Conservation (phyloP, 2,797 vertebrate genomes). For the Geotrypetes seraphini region DNA sequence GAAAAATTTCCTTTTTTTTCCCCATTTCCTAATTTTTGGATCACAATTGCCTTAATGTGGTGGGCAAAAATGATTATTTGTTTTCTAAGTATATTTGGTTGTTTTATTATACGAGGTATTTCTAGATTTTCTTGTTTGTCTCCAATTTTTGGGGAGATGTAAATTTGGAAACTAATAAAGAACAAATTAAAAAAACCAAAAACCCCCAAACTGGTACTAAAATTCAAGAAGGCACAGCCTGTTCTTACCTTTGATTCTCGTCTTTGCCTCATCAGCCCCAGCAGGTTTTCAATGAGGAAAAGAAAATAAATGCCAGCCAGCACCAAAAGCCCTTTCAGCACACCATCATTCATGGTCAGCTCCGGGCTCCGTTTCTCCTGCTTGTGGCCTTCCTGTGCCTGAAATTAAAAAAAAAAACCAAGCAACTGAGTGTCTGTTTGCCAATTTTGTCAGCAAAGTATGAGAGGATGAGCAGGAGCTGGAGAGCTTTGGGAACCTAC, state of each 20-base stretch:
- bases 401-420: constrained; percentile 1
- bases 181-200: too few relatives aligned
- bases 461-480: rapidly evolving
- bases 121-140: too few relatives aligned
- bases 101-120: too few relatives aligned
- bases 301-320: constrained; percentile 64
- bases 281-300: constrained; percentile 56
- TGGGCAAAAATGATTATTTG: too few relatives aligned
- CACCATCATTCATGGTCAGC: constrained; percentile 7
- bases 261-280: constrained; percentile 36
- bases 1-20: too few relatives aligned
- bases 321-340: constrained; percentile 52
- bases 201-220: too few relatives aligned
- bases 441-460: neutral
- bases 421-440: neutral
- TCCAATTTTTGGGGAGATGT: too few relatives aligned
- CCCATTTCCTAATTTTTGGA: too few relatives aligned
- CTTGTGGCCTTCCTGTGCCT: constrained; percentile 34
- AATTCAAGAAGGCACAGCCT: too few relatives aligned
- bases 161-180: too few relatives aligned
- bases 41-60: too few relatives aligned
- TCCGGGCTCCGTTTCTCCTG: constrained; percentile 1
- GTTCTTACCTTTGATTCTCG: constrained; percentile 35
- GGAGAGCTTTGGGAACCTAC: constrained; percentile 36
- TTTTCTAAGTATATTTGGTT: too few relatives aligned